Evolutionary conservation across 2,797 vertebrate species (phyloP), one percentile per base, ranked within the genome.

Genomic region (Myiothlypis chrysogaster): DNA sequence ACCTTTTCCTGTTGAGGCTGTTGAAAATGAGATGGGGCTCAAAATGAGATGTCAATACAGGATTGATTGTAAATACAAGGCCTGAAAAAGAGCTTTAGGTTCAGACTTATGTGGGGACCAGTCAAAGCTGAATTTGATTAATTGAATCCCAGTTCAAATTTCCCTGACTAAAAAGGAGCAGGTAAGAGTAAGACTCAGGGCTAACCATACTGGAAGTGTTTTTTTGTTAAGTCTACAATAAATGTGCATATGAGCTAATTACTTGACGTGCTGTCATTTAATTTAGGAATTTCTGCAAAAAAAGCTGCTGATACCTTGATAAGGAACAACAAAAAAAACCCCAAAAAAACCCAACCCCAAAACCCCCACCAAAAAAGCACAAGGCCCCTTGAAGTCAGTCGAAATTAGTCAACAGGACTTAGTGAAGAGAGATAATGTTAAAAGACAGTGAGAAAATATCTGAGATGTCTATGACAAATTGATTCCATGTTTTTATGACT

Each of bases 31-130:
- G 11, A 34, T 20, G 22, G 2, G 5, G 2, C 24, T 75, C 14
- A 9, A 41, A 8, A 37, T 8, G 1, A 43, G 28, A 5, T 27
- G 20, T 60, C 34, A 44, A 8, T 12, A 25, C 0, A 5, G 2
- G 9, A 21, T 2, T 69, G 25, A 11, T 7, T 49, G 23, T 22
- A 68, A 49, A 14, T 16, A 7, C 12, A 72, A 65, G 17, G 24
- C 53, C 25, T 83, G 41, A 76, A 86, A 68, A 44, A 56, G 53
- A 57, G 3, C 2, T 66, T 59, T n/a, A 41, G 3, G 7, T 50
- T 89, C 30, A 63, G 2, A 23, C 8, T 73, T 19, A 20, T 2
- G 3, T 19, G 6, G 47, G 9, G 9, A 32, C 12, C 61, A 49
- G 35, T 17, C 12, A 64, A 64, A 80, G 20, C 5, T 66, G 16